These are phyloP conservation scores for Teinopalpus imperialis DNA, from an alignment of 2,888 invertebrate genomes.

Conservation along the genomic window DNA sequence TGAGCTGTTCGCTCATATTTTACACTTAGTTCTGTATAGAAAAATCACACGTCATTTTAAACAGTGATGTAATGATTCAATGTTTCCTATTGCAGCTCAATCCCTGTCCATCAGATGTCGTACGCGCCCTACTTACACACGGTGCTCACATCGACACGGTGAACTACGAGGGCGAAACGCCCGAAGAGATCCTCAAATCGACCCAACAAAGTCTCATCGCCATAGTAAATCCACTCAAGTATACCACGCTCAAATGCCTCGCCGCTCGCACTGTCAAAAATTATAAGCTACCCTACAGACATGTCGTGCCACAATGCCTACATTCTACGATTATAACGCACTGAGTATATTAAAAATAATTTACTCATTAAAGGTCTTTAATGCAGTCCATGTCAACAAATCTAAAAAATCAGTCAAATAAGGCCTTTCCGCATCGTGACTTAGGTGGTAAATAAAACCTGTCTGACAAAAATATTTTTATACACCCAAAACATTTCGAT, in stretches of 20 bases:
- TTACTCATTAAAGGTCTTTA: not conserved
- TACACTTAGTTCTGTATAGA: too few relatives aligned
- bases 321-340: constrained; percentile 74
- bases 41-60: too few relatives aligned
- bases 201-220: constrained; percentile 82
- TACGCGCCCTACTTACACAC: constrained; percentile 86
- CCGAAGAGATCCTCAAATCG: constrained; percentile 84
- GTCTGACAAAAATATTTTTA: constrained; percentile 7
- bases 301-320: constrained; percentile 77
- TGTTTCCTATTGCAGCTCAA: constrained; percentile 58
- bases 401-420: too few relatives aligned
- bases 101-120: constrained; percentile 87
- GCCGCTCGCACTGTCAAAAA: constrained; percentile 91
- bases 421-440: too few relatives aligned
- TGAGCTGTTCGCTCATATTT: too few relatives aligned
- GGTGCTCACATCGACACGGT: constrained; percentile 94
- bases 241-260: constrained; percentile 91
- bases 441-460: too few relatives aligned
- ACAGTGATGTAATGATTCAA: too few relatives aligned
- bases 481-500: not conserved
- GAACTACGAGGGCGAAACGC: constrained; percentile 89
- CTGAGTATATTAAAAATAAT: constrained; percentile 41
- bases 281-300: constrained; percentile 84
- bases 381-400: not conserved
- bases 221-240: constrained; percentile 88